Evolutionary conservation across 2,113 vertebrate species (phyloP), one percentile per base, ranked within the genome.

Genomic region (Falcunculus frontatus): DNA sequence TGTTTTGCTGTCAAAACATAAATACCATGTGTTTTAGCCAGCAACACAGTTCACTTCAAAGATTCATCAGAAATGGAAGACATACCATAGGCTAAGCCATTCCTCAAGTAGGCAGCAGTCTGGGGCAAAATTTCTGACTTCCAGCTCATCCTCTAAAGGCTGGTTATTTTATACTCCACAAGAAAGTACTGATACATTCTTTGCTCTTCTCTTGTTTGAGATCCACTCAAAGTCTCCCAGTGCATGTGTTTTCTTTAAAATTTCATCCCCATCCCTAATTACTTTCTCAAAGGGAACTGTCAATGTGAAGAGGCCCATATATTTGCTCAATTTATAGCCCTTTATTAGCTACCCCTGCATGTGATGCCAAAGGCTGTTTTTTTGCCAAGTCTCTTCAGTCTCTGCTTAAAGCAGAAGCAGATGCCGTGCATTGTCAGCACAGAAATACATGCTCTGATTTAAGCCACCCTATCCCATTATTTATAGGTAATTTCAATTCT

Each of bases 391-490:
- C 85, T 96, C 75, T 92, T 89, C 85, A 78, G 85, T 64, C 69
- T 37, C 41, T 73, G 44, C 90, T 94, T 95, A 94, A 96, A 96
- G 96, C 86, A 96, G 92, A 96, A 96, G 80, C 96, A 96, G 96
- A 96, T 96, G 96, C 83, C 0, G 37, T 57, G 72, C 52, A 37
- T 3, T 92, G 89, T 96, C 92, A 97, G 95, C 73, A 81, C n/a
- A 90, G 79, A 93, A 97, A 96, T 92, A 81, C 46, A 72, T 32
- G 76, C 39, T 92, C 73, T 82, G 87, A 93, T 95, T 96, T 81
- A 93, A 94, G 70, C 35, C 64, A 44, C 52, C 4, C 92, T 49
- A 93, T 32, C 73, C 49, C 52, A 46, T 90, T 92, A 95, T 92
- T 95, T 94, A 89, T 90, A 93, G 73, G 73, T 82, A 84, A 92